Evolutionary conservation across 1,140 invertebrate genomes (phyloP), one percentile per base, ranked within the genome.

Genomic region (Eufriesea mexicana): DNA sequence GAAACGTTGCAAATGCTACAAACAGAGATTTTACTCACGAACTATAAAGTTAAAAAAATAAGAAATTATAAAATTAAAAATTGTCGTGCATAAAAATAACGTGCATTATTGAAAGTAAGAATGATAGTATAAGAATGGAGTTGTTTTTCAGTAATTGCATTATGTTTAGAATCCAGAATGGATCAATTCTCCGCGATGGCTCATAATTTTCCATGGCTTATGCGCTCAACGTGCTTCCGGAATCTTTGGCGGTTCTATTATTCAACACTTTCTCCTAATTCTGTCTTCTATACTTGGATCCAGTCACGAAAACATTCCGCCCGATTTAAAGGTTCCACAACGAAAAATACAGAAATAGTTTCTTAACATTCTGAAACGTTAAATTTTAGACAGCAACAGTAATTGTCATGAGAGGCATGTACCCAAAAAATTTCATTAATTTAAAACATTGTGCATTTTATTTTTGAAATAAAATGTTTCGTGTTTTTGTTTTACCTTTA

Each of bases 241-340:
- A 66, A n/a, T 67, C n/a, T 28, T 28, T 45, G 20, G n/a, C 7
- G 35, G 18, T 35, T 9, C 75, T 77, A 77, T 67, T 78, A 68
- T 78, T 57, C 9, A 45, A 62, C 14, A 20, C 62, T 57, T 68
- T 68, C 64, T 78, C 42, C 35, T 25, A 25, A 78, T 55, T 57
- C 51, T 18, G 25, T 49, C 25, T 20, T 51, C 62, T 49, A 64
- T 23, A 76, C 2, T 51, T 62, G 28, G 47, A 76, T 42, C 7
- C 9, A 12, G 2, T 8, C 5, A 1, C 0, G 20, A 42, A 18
- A 42, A 45, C 54, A 45, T 7, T 14, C 10, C 42, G 10, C 12
- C 20, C 23, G 23, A 54, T 54, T 54, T 9, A 61, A 61, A 28
- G 2, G 10, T 61, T 10, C 18, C 8, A 64, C 35, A 42, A 4